phyloP scores from a whole-genome alignment of 1,140 invertebrate species.

The Eurosta solidaginis region DNA sequence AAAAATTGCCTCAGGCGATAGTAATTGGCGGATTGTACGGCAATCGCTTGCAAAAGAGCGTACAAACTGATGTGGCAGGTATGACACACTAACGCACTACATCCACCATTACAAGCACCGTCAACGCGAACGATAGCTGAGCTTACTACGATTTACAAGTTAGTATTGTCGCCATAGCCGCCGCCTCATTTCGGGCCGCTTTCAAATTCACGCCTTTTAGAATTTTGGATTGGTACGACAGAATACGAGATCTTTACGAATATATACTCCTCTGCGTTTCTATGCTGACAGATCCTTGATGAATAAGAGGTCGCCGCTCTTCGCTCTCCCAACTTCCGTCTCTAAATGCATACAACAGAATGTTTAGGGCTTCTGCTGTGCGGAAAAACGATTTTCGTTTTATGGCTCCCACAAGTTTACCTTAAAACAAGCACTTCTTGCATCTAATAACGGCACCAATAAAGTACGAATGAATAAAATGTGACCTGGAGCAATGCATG shows the following conservation, averaged over 20 bases:
- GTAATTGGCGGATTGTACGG: not conserved
- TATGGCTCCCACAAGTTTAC: not conserved
- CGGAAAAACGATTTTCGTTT: not conserved
- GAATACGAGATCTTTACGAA: too few relatives aligned
- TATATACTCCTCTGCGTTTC: too few relatives aligned
- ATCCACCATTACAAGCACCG: not conserved
- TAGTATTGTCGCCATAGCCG: not conserved
- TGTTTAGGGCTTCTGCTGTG: not conserved
- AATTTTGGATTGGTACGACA: too few relatives aligned
- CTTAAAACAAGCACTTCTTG: not conserved
- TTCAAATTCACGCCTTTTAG: too few relatives aligned
- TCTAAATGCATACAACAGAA: not conserved
- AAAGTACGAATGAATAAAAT: constrained; percentile 57
- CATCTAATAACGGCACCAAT: constrained; percentile 39
- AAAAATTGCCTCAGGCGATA: constrained; percentile 9
- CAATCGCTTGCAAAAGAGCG: not conserved
- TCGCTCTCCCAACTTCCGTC: too few relatives aligned
- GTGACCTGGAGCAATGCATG: constrained; percentile 52
- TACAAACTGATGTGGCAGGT: not conserved
- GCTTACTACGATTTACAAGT: not conserved
- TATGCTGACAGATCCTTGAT: too few relatives aligned
- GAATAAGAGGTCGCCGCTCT: too few relatives aligned
- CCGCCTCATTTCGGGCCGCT: not conserved
- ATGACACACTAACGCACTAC: not conserved
- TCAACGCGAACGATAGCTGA: not conserved